phyloP scores from a whole-genome alignment of 2,797 vertebrate genomes.

The Oophaga sylvatica region DNA sequence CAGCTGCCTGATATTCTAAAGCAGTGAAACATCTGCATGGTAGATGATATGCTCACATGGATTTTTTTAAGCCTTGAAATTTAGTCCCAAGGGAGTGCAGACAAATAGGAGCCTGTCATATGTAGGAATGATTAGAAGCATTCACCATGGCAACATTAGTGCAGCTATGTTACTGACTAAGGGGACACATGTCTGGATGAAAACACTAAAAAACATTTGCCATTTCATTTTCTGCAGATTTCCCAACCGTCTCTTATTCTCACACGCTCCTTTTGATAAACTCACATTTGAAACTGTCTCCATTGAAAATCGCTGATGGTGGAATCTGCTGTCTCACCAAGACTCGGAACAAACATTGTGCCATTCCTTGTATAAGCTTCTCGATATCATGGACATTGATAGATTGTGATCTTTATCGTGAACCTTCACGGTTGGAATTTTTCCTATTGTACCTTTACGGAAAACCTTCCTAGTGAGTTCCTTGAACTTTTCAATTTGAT shows the following conservation, averaged over 20 bases:
- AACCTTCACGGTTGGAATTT: not conserved
- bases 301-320: slow-evolving; percentile 76
- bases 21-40: slow-evolving; percentile 96
- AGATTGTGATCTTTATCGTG: not conserved
- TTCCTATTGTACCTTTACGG: not conserved
- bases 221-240: slow-evolving; percentile 73
- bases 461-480: not conserved
- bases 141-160: slow-evolving; percentile 95
- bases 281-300: slow-evolving; percentile 76
- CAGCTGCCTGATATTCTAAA: slow-evolving; percentile 94
- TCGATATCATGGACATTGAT: not conserved
- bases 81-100: slow-evolving; percentile 87
- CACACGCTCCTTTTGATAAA: slow-evolving; percentile 72
- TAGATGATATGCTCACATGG: slow-evolving; percentile 86
- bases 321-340: slow-evolving; percentile 75
- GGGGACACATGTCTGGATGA: slow-evolving; percentile 86
- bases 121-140: slow-evolving; percentile 89
- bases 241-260: slow-evolving; percentile 76
- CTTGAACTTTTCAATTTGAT: not conserved
- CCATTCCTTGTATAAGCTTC: slow-evolving; percentile 10
- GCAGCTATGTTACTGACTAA: slow-evolving; percentile 90
- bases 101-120: slow-evolving; percentile 89
- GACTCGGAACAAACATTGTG: not conserved
- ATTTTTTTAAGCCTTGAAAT: slow-evolving; percentile 85
- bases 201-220: slow-evolving; percentile 82